A percentile compares a stretch with the other conserved stretches of the same genome.
These are phyloP conservation scores for Oreochromis spilurus DNA, from an alignment of 2,113 vertebrate species.

Conservation along the genomic window DNA sequence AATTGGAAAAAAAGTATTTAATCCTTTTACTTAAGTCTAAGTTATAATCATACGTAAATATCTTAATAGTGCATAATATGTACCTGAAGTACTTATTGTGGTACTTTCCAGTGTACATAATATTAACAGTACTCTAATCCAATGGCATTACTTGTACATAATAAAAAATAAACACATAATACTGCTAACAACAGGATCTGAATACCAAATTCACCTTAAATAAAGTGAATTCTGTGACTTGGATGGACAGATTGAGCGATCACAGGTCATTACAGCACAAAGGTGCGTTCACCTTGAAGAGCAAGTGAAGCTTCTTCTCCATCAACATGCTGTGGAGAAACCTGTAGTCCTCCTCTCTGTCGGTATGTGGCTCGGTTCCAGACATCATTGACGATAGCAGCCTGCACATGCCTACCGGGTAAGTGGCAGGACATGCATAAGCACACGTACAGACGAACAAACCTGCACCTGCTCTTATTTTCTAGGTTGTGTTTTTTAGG, in stretches of 20 bases:
- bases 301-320: conserved; percentile 70
- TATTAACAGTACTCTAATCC: neutral
- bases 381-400: conserved; percentile 49
- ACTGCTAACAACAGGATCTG: neutral
- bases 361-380: conserved; percentile 40
- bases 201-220: neutral
- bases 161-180: neutral
- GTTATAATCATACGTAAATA: neutral
- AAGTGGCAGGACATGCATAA: neutral
- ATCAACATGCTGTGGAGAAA: conserved; percentile 72
- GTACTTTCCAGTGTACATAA: neutral
- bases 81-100: neutral
- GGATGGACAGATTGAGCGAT: neutral
- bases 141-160: neutral
- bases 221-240: neutral
- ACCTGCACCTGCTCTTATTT: neutral
- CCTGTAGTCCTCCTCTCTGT: conserved; percentile 68
- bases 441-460: neutral
- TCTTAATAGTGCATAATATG: neutral
- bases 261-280: neutral
- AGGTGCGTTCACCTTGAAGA: conserved; percentile 57
- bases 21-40: neutral
- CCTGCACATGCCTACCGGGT: conserved; percentile 32
- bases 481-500: neutral
- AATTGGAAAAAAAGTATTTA: neutral